Evolutionary conservation across 2,797 vertebrate genomes (phyloP), one percentile per base, ranked within the genome.

Genomic region (Siniperca obscura): DNA sequence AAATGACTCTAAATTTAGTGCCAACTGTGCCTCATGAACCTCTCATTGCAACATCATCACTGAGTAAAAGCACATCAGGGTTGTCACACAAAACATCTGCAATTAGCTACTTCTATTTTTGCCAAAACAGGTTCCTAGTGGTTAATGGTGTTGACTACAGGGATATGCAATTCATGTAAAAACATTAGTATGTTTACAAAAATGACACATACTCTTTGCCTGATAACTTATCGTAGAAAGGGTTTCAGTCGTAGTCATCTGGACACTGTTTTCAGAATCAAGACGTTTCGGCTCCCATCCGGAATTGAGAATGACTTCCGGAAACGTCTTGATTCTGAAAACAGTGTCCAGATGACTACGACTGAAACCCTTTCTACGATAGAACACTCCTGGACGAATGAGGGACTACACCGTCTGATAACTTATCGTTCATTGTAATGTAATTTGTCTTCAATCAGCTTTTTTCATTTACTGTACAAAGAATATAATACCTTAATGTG

Each of bases 81-180:
- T n/a, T 67, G 42, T 80, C 74, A 73, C 30, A 19, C 25, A 34
- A 76, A 83, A 83, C 65, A 46, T 42, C 57, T 53, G 56, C 60
- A 60, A 69, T 76, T 79, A 81, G 64, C 42, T 65, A 17, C 59
- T 59, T 56, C 22, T 74, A 14, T 69, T 78, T 83, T 70, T 53
- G 17, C 73, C 66, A 53, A 10, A 77, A 48, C 62, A 38, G 34
- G 60, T 27, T 70, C 76, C 19, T 65, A 19, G 55, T 72, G 65
- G 9, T 68, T 81, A 74, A 79, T 80, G 65, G 73, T 60, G 34
- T 61, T 70, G 42, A 73, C 36, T 72, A 10, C 68, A 68, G 1
- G 1, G 56, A 64, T 21, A 36, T 60, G 68, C 27, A 65, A 27
- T 30, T 59, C 25, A 38, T 76, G 16, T 60, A 50, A 55, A 80